These are phyloP conservation scores for Phocoena phocoena DNA, from an alignment of 2,113 vertebrate genomes.

Conservation along the genomic window DNA sequence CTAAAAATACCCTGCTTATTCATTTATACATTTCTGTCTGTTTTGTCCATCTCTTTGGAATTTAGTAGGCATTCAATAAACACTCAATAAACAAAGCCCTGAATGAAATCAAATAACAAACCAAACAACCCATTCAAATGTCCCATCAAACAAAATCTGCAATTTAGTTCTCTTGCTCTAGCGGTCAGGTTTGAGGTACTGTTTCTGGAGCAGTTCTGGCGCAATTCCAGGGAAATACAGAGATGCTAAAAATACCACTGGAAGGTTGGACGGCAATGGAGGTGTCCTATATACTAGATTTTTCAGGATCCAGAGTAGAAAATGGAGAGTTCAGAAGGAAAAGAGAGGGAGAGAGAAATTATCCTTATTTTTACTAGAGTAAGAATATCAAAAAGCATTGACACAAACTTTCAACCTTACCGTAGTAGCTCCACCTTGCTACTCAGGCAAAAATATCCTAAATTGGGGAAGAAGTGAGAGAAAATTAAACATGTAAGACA, in stretches of 20 bases:
- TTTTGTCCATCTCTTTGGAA: not conserved
- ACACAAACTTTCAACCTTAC: conserved; percentile 65
- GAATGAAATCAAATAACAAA: not conserved
- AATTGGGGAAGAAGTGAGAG: not conserved
- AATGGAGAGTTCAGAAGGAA: not conserved
- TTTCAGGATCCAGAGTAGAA: not conserved
- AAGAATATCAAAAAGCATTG: not conserved
- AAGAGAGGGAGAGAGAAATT: not conserved
- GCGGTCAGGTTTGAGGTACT: not conserved
- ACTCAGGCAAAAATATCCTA: conserved; percentile 42
- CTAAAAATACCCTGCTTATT: not conserved
- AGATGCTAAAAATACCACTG: not conserved
- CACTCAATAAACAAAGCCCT: not conserved
- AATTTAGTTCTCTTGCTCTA: not conserved
- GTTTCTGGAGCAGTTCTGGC: not conserved
- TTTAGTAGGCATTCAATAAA: not conserved
- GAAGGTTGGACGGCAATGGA: not conserved
- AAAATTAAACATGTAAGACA: conserved; percentile 23
- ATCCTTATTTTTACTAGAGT: not conserved
- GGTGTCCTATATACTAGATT: not conserved
- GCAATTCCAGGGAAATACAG: not conserved
- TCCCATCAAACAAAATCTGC: not conserved
- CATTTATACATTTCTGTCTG: not conserved
- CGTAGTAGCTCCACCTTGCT: conserved; percentile 28
- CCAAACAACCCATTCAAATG: not conserved